Evolutionary conservation across 2,797 vertebrate genomes (phyloP), one percentile per base, ranked within the genome.

Genomic region (Sciaenops ocellatus): DNA sequence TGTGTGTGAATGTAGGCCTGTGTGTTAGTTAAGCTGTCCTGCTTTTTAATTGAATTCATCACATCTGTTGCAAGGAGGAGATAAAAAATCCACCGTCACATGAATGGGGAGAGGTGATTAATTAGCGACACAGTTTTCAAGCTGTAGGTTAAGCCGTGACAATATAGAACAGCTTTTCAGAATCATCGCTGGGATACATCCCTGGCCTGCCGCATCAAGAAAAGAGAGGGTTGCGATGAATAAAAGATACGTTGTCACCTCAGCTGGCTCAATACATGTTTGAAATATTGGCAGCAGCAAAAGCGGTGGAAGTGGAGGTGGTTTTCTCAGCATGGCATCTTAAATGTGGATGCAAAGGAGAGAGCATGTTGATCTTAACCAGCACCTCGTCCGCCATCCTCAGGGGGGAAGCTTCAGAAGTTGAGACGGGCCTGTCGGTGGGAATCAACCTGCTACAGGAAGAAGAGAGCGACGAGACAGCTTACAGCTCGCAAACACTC

Each of bases 111-210:
- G 90, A 91, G 87, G 89, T 85, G 87, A 90, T 90, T 94, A 92
- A 95, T 94, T 94, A 89, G 84, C 72, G 56, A 88, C 86, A 87
- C 89, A 52, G 64, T 89, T 85, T 89, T 85, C 89, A 90, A 91
- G 91, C 91, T 92, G 90, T 88, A 92, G 88, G 92, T 94, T 91
- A 94, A 94, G 87, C 87, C 80, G 77, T 78, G 92, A 93, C 92
- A 93, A 93, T 90, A 88, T 65, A 82, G 86, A 93, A 90, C 90
- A 93, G 91, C 83, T 93, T 93, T 84, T 89, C 78, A 87, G 89
- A 79, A 84, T 87, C 83, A 86, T 86, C 85, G 60, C 61, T 22
- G 81, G 87, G 78, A 90, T 54, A 11, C 69, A 18, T 83, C 76
- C n/a, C 72, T 2, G 83, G 73, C 77, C 85, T 30, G 76, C 63